Percentiles rank a stretch among this genome's conserved stretches.
These are phyloP conservation scores for Sebastes matsubarae DNA, from an alignment of 2,797 vertebrate species.

Conservation along the genomic window DNA sequence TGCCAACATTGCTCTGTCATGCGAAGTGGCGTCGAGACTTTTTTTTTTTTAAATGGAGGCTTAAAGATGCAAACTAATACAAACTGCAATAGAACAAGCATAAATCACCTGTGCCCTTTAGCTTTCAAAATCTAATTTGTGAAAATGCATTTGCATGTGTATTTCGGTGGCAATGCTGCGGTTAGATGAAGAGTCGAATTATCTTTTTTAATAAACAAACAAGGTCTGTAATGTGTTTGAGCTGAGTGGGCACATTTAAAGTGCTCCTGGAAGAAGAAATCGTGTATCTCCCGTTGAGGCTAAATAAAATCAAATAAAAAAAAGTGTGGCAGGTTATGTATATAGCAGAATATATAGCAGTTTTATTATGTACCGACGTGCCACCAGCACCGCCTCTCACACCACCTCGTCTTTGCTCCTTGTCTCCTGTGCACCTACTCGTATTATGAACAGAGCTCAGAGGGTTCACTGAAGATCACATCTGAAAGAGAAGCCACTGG, in stretches of 20 bases:
- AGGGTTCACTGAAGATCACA: constrained; percentile 67
- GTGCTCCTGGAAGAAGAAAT: background rate
- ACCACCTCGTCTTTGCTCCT: constrained; percentile 19
- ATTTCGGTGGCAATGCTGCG: background rate
- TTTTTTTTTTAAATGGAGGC: constrained; percentile 23
- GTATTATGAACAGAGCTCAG: constrained; percentile 38
- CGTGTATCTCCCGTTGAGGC: no score
- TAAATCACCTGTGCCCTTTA: constrained; percentile 40
- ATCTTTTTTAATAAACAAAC: constrained; percentile 19
- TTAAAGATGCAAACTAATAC: constrained; percentile 9
- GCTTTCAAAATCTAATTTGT: constrained; percentile 31
- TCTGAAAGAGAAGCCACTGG: constrained; percentile 59
- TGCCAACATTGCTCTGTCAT: constrained; percentile 40
- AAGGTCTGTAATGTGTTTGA: constrained; percentile 9
- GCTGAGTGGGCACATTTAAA: constrained; percentile 36
- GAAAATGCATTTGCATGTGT: constrained; percentile 30
- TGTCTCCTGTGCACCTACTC: constrained; percentile 35
- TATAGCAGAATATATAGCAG: constrained; percentile 10
- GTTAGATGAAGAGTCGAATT: constrained; percentile 1
- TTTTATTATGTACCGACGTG: constrained; percentile 34
- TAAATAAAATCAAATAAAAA: background rate
- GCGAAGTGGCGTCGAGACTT: constrained; percentile 27
- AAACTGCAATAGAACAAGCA: constrained; percentile 25
- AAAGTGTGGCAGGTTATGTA: constrained; percentile 1
- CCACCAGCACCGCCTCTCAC: constrained; percentile 32